These are phyloP conservation scores for Euwallacea fornicatus DNA, from an alignment of 1,140 invertebrate genomes.

Conservation along the genomic window DNA sequence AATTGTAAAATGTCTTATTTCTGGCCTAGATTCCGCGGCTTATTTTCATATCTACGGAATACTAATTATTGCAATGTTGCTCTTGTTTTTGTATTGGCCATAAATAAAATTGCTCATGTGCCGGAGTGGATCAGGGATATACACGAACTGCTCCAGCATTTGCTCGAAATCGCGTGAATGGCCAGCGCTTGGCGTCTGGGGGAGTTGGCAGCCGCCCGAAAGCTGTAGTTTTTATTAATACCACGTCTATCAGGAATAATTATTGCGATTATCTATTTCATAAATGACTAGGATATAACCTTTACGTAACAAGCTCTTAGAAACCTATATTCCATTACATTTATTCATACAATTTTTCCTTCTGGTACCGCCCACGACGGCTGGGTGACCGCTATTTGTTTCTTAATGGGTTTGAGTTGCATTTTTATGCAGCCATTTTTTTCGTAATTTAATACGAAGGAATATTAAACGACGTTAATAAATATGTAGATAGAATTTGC, in stretches of 20 bases:
- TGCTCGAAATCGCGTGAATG: not conserved
- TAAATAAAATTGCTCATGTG: not conserved
- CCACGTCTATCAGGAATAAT: conserved; percentile 6
- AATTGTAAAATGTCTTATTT: not conserved
- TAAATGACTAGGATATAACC: conserved; percentile 7
- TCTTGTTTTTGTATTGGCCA: not conserved
- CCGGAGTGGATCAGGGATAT: not conserved
- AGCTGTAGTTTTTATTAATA: not conserved
- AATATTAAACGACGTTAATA: not conserved
- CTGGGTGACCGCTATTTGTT: not conserved
- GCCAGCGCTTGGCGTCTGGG: not conserved
- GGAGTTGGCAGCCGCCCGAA: not conserved
- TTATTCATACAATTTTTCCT: conserved; percentile 10
- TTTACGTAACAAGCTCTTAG: conserved; percentile 11
- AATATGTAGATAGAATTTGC: not conserved
- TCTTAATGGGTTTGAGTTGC: conserved; percentile 2
- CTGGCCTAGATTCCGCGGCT: not conserved
- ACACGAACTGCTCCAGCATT: not conserved
- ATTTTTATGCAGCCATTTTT: conserved; percentile 3
- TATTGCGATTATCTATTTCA: conserved; percentile 7
- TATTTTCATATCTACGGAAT: conserved; percentile 4
- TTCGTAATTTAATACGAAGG: not conserved
- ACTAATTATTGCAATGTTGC: not conserved
- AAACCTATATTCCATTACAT: conserved; percentile 8
- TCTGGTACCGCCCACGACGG: conserved; percentile 10